phyloP scores from a whole-genome alignment of 2,113 vertebrate genomes.

The Ceyx margarethae region DNA sequence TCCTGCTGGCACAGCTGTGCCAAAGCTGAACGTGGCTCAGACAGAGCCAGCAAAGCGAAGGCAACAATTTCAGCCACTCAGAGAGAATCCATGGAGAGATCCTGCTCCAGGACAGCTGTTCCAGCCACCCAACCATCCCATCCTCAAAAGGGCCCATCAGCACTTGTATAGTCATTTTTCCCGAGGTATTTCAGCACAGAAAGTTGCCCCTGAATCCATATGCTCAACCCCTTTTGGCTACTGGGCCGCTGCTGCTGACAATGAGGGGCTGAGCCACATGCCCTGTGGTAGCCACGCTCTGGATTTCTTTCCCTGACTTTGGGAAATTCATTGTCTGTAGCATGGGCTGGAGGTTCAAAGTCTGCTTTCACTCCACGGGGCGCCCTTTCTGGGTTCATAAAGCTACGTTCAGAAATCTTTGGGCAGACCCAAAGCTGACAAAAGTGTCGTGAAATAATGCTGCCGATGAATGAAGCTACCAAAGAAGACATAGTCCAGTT shows the following conservation, averaged over 20 bases:
- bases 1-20: not conserved
- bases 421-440: conserved; percentile 66
- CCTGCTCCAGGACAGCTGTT: not conserved
- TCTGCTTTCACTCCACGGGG: conserved; percentile 10
- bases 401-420: conserved; percentile 64
- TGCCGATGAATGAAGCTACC: conserved; percentile 63
- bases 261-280: conserved; percentile 4
- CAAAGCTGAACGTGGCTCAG: not conserved
- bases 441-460: conserved; percentile 67
- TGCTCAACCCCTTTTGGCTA: not conserved
- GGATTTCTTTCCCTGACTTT: conserved; percentile 60
- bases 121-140: not conserved
- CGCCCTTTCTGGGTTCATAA: conserved; percentile 62
- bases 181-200: not conserved
- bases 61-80: not conserved
- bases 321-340: conserved; percentile 60
- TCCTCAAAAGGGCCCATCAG: not conserved
- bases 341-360: conserved; percentile 54
- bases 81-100: not conserved
- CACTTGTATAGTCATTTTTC: not conserved
- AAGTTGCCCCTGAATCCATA: not conserved
- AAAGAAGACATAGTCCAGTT: conserved; percentile 69
- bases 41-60: not conserved
- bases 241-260: not conserved
- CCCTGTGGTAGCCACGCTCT: conserved; percentile 28